phyloP scores from a whole-genome alignment of 2,888 invertebrate species.

The Nysson spinosus region DNA sequence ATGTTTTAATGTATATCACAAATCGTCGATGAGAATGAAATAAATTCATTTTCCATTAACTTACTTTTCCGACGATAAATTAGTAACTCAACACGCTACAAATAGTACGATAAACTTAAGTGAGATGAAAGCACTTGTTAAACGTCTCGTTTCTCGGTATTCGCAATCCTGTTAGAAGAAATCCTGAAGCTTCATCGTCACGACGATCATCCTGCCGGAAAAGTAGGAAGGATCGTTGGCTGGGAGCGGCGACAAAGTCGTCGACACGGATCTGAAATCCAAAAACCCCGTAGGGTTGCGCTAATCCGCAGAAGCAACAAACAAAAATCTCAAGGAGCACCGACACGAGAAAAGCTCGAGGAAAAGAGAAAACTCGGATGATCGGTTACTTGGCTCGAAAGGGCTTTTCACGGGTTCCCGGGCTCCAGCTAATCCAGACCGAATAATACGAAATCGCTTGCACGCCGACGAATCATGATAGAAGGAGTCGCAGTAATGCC shows the following conservation, averaged over 20 bases:
- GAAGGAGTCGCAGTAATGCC: slow-evolving; percentile 25
- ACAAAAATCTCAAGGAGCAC: slow-evolving; percentile 40
- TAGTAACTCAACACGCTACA: no score
- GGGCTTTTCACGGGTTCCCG: slow-evolving; percentile 53
- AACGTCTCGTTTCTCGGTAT: neutral
- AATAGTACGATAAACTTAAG: no score
- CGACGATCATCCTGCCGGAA: slow-evolving; percentile 25
- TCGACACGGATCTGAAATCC: slow-evolving; percentile 13
- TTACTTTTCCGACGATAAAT: no score
- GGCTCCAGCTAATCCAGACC: slow-evolving; percentile 50
- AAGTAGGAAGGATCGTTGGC: slow-evolving; percentile 32
- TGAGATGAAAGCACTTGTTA: no score
- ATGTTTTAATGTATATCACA: no score
- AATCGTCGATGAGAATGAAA: no score
- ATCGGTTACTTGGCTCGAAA: slow-evolving; percentile 45
- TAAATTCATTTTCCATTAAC: no score
- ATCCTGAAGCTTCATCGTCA: slow-evolving; percentile 22
- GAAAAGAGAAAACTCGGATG: slow-evolving; percentile 21
- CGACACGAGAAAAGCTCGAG: slow-evolving; percentile 10
- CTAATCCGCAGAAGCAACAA: slow-evolving; percentile 49
- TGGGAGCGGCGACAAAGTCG: slow-evolving; percentile 40
- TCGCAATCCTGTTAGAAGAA: slow-evolving; percentile 3
- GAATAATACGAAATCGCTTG: slow-evolving; percentile 60
- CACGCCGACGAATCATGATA: slow-evolving; percentile 52
- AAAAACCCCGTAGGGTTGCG: slow-evolving; percentile 21